These are phyloP conservation scores for Periplaneta americana DNA, from an alignment of 1,140 invertebrate species.

Conservation along the genomic window DNA sequence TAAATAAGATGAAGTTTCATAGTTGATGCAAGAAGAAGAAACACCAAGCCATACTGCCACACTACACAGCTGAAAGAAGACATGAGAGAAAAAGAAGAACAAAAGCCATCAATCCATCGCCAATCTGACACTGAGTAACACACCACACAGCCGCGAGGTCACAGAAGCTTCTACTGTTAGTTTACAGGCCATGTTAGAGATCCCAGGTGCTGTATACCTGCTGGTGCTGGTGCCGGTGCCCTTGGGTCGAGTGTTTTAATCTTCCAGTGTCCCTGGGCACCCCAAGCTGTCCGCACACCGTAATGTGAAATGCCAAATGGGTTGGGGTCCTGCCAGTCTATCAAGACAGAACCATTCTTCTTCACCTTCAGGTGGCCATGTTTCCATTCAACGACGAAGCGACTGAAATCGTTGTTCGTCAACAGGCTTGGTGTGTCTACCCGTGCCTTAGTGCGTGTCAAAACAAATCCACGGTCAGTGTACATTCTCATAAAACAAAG, in stretches of 20 bases:
- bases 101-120: too few species aligned
- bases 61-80: too few species aligned
- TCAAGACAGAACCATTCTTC: slow-evolving; percentile 36
- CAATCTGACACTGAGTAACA: too few species aligned
- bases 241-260: not conserved
- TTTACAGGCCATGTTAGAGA: not conserved
- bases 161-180: not conserved
- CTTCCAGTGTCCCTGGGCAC: slow-evolving; percentile 51
- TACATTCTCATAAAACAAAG: too few species aligned
- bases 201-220: not conserved
- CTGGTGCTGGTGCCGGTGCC: not conserved
- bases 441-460: slow-evolving; percentile 38
- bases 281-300: slow-evolving; percentile 55
- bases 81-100: too few species aligned
- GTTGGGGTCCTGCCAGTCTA: slow-evolving; percentile 50
- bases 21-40: too few species aligned
- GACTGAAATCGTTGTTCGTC: slow-evolving; percentile 45
- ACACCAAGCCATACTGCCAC: too few species aligned
- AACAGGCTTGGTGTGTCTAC: slow-evolving; percentile 47
- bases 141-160: too few species aligned
- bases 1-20: too few species aligned
- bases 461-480: not conserved
- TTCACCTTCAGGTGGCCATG: slow-evolving; percentile 46
- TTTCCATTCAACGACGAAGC: slow-evolving; percentile 52
- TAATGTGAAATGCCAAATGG: slow-evolving; percentile 53